A percentile compares a stretch with the other conserved stretches of the same genome.
Evolutionary conservation across 1,140 invertebrate genomes (phyloP).

Genomic region (Brachionus calyciflorus): DNA sequence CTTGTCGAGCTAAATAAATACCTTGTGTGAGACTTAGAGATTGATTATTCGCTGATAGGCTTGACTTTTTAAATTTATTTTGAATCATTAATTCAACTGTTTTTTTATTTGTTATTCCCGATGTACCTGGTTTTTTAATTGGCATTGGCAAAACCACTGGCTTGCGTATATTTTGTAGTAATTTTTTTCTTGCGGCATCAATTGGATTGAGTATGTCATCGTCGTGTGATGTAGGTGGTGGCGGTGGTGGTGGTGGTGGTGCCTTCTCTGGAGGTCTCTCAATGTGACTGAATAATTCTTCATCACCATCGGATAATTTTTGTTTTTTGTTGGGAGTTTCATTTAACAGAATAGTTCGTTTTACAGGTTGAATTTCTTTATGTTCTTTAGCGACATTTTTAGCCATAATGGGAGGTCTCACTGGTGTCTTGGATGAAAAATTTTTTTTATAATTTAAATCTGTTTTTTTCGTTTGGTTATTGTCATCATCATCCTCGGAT

Average conservation of each 20-base stretch:
- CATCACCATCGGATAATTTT: too few species aligned
- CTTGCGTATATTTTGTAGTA: background rate
- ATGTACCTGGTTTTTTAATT: background rate
- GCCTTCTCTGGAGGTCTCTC: too few species aligned
- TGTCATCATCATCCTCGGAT: background rate
- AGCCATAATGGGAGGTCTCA: background rate
- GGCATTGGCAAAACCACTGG: background rate
- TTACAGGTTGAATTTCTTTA: too few species aligned
- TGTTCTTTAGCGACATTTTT: too few species aligned
- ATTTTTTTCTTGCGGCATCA: too few species aligned
- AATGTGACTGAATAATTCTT: too few species aligned
- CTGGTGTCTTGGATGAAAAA: background rate
- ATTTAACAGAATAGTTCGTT: too few species aligned
- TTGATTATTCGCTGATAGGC: too few species aligned
- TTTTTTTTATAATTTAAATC: background rate
- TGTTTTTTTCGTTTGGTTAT: background rate
- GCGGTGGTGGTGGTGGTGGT: too few species aligned
- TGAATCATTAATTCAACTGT: background rate
- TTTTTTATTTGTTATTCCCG: background rate
- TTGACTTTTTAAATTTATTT: background rate
- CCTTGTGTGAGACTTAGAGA: background rate
- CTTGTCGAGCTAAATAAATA: background rate
- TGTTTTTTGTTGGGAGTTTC: too few species aligned
- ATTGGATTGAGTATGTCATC: too few species aligned
- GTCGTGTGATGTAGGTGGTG: too few species aligned